Evolutionary conservation across 2,888 invertebrate species (phyloP), one percentile per base, ranked within the genome.

Genomic region (Doris montereyensis): DNA sequence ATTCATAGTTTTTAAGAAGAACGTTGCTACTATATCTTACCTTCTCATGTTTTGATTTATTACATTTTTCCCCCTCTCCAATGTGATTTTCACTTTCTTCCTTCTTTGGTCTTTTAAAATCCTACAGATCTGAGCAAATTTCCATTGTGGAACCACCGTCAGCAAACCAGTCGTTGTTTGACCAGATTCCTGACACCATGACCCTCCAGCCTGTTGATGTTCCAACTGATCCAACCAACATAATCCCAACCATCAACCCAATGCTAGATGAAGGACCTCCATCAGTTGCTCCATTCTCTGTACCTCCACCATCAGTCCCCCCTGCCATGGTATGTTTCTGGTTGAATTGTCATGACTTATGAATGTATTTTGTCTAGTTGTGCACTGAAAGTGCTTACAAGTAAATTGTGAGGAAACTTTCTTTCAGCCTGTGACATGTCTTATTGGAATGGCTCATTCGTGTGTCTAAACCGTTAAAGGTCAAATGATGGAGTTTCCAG

Each of bases 251-350:
- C 60, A 80, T 80, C n/a, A 81, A 82, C 58, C 82, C 84, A n/a
- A 75, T 83, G 73, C 26, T 84, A 77, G 87, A 88, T 34, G 87
- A 88, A 57, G 88, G 87, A 21, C 89, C 89, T 0, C 86, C 88
- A 2, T 89, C 89, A 5, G 87, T 89, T 32, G 88, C 88, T 30
- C 89, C 89, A 3, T 88, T 88, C 81, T 88, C 88, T 57, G 87
- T 88, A 0, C 84, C 86, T 5, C 88, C 88, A 13, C 83, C 85
- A 2, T 88, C 88, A 34, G 87, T 88, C 21, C 85, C 85, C 10
- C 87, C 89, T 10, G 83, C 8, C 17, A 17, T 41, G 52, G 52
- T 41, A 41, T 10, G 67, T 3, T 65, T 65, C n/a, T n/a, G n/a
- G n/a, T n/a, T n/a, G n/a, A n/a, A n/a, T n/a, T n/a, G n/a, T n/a